Conservation (phyloP, 2,797 vertebrate species). For the Mus caroli region DNA sequence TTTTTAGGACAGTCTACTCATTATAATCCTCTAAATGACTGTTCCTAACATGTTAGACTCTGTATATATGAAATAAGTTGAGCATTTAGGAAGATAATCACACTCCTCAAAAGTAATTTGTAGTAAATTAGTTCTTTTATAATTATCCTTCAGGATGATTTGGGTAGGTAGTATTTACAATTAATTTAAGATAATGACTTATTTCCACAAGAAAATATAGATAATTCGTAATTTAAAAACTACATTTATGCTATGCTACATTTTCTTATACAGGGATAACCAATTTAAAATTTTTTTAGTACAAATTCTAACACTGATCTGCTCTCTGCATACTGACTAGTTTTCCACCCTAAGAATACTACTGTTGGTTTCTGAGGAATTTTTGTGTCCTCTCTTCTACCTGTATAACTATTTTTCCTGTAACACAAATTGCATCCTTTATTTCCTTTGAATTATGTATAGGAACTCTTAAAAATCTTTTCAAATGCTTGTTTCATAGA, state of each 20-base stretch:
- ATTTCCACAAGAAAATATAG: neutral
- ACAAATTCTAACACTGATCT: neutral
- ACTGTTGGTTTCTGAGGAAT: neutral
- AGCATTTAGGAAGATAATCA: constrained; percentile 29
- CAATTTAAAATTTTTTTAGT: neutral
- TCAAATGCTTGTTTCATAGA: neutral
- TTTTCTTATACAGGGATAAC: neutral
- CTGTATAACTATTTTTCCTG: neutral
- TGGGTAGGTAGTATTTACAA: neutral
- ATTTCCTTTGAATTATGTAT: neutral
- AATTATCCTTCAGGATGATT: neutral
- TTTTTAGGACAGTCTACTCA: constrained; percentile 11
- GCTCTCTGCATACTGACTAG: neutral
- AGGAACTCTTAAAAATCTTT: neutral
- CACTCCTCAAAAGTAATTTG: constrained; percentile 1
- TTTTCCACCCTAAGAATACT: neutral
- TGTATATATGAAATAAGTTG: constrained; percentile 1
- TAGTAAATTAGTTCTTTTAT: neutral
- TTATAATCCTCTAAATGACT: constrained; percentile 1
- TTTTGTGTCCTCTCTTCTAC: neutral
- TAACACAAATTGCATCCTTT: neutral
- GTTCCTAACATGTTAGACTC: constrained; percentile 7
- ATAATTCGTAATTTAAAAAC: constrained; percentile 44
- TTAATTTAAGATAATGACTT: constrained; percentile 23
- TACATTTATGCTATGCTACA: neutral